Base-by-base conservation (phyloP, 2,888 invertebrate species). In the Willowsia nigromaculata region DNA sequence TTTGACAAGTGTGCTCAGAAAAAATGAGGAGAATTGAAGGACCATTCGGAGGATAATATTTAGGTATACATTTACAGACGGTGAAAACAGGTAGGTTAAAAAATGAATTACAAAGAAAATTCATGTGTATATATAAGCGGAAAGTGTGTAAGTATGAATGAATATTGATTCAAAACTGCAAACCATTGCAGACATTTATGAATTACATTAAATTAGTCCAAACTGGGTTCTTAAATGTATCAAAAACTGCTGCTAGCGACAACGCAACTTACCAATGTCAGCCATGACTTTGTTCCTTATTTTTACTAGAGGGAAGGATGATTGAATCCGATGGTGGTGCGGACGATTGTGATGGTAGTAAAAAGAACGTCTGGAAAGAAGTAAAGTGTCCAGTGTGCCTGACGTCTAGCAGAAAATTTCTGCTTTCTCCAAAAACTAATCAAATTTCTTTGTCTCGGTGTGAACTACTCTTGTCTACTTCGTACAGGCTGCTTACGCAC, bases 261-360 rank as follows among this genome's bases (percentile, higher is more conserved):
- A 18, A 40, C 40, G 9, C 11, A 56, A 53, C 90, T 91, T 90
- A 91, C 91, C 91, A 80, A 91, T 85, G 83, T 91, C 91, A 33
- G 90, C 91, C 91, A 91, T 91, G 86, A 90, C 87, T 84, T 89
- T 90, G 37, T 87, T 90, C 84, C 89, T 76, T 68, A 90, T 89
- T 56, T 90, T 90, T 74, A 90, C 89, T 18, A 82, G 56, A 25
- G 90, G 90, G 40, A 87, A 90, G 50, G 90, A 90, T n/a, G 90
- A 90, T 68, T 86, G 89, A 56, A 90, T 87, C 74, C 90, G 86
- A 43, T 90, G 90, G 62, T 89, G 89, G 62, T 78, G 89, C n/a
- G 89, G 90, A 50, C 88, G 88, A 81, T 71, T 87, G 11, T 86
- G 87, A 62, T 90, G 90, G 78, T 90, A 89, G 78, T 89, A 89